These are phyloP conservation scores for Alviniconcha strummeri DNA, from an alignment of 2,888 invertebrate species.

Conservation along the genomic window DNA sequence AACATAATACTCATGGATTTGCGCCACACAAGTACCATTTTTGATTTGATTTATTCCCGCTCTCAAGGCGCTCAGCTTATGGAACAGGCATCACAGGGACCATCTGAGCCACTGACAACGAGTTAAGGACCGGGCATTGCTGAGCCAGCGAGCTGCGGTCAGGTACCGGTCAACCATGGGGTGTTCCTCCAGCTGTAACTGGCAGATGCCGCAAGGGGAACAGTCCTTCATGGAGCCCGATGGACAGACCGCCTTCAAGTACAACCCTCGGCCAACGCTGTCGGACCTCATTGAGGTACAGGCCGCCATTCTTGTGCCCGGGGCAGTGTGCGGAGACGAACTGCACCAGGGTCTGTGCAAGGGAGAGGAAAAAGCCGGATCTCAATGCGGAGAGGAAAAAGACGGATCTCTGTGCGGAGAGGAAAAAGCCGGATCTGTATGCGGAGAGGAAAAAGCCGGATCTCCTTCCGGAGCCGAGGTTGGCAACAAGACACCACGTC, in stretches of 20 bases:
- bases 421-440: too few relatives aligned
- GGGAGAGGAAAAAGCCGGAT: too few relatives aligned
- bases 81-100: too few relatives aligned
- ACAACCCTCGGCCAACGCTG: slow-evolving; percentile 10
- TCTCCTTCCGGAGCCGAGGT: too few relatives aligned
- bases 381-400: too few relatives aligned
- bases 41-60: not conserved
- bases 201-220: not conserved
- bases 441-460: too few relatives aligned
- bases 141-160: not conserved
- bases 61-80: not conserved
- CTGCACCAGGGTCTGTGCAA: too few relatives aligned
- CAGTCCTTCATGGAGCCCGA: not conserved
- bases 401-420: too few relatives aligned
- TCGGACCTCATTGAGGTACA: slow-evolving; percentile 27
- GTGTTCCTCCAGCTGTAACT: slow-evolving; percentile 21
- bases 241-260: not conserved
- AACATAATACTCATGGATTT: not conserved
- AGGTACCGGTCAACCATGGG: not conserved
- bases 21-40: not conserved
- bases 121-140: not conserved
- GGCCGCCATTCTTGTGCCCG: slow-evolving; percentile 21
- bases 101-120: too few relatives aligned
- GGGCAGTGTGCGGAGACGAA: too few relatives aligned
- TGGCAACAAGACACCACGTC: too few relatives aligned